These are phyloP conservation scores for Dendrophyllia cribrosa DNA, from an alignment of 64 coral and sea anemone species.

Conservation along the genomic window DNA sequence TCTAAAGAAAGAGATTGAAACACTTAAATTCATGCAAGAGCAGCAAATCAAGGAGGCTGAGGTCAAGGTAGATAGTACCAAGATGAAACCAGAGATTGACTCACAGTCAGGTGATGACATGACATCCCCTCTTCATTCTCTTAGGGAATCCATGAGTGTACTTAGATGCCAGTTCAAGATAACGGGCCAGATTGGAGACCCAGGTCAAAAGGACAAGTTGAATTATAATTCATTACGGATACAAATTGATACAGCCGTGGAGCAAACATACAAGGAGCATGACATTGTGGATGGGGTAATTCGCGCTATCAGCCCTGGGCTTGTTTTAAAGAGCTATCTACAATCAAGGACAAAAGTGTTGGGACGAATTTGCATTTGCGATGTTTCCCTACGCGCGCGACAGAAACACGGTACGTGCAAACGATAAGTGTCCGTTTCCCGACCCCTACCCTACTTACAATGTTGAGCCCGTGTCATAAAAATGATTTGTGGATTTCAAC, in stretches of 20 bases:
- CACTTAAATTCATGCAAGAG: neutral
- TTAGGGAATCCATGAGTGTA: constrained; percentile 11
- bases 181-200: constrained; percentile 31
- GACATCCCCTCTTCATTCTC: neutral
- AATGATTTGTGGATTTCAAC: no score
- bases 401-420: no score
- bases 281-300: constrained; percentile 45
- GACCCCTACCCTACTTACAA: no score
- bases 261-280: constrained; percentile 3
- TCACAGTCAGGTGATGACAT: neutral
- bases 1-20: constrained; percentile 1
- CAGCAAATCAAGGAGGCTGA: neutral
- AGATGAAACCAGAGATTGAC: neutral
- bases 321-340: constrained; percentile 61
- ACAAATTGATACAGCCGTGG: neutral
- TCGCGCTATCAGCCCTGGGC: constrained; percentile 28
- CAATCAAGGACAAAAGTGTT: no score
- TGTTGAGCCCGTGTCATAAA: no score
- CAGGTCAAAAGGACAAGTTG: constrained; percentile 41
- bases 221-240: constrained; percentile 14
- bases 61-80: neutral
- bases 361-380: no score
- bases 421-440: no score
- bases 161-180: constrained; percentile 44
- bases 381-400: no score